Conservation (phyloP, 2,888 invertebrate species). For the Vanessa cardui region DNA sequence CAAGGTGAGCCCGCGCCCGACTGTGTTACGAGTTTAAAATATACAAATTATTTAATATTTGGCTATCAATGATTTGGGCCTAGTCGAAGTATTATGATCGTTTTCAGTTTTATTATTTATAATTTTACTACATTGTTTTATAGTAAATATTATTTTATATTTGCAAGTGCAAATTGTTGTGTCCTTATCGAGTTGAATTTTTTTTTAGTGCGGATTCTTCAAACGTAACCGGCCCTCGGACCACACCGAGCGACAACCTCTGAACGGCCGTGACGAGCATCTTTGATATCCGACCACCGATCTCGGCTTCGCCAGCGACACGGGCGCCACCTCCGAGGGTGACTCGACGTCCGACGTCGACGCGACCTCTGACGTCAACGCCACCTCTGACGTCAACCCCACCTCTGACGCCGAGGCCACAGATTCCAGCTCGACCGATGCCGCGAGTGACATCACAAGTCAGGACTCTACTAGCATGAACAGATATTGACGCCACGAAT, state of each 20-base stretch:
- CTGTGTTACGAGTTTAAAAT: too few species aligned
- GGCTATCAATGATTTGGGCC: too few species aligned
- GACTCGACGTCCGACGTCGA: slow-evolving; percentile 49
- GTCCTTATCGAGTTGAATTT: background rate
- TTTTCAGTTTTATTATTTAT: too few species aligned
- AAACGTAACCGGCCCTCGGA: slow-evolving; percentile 93
- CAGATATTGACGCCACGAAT: slow-evolving; percentile 59
- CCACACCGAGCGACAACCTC: slow-evolving; percentile 91
- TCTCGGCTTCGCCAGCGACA: slow-evolving; percentile 59
- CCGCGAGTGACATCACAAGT: slow-evolving; percentile 78
- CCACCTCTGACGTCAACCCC: slow-evolving; percentile 50
- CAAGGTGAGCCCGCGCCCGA: slow-evolving; percentile 83
- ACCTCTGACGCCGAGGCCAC: slow-evolving; percentile 49
- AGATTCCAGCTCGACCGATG: slow-evolving; percentile 62
- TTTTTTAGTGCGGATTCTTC: slow-evolving; percentile 93
- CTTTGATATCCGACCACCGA: slow-evolving; percentile 82
- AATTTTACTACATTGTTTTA: too few species aligned
- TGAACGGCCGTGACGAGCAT: slow-evolving; percentile 91
- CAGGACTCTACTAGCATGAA: slow-evolving; percentile 72
- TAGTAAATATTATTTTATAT: too few species aligned
- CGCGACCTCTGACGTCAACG: slow-evolving; percentile 61
- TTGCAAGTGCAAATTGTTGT: too few species aligned
- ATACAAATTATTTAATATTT: too few species aligned
- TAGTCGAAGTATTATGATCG: too few species aligned
- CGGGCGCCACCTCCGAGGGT: slow-evolving; percentile 51